Percentiles rank a stretch among this genome's conserved stretches.
These are phyloP conservation scores for Nicator chloris DNA, from an alignment of 2,113 vertebrate species.

Conservation along the genomic window DNA sequence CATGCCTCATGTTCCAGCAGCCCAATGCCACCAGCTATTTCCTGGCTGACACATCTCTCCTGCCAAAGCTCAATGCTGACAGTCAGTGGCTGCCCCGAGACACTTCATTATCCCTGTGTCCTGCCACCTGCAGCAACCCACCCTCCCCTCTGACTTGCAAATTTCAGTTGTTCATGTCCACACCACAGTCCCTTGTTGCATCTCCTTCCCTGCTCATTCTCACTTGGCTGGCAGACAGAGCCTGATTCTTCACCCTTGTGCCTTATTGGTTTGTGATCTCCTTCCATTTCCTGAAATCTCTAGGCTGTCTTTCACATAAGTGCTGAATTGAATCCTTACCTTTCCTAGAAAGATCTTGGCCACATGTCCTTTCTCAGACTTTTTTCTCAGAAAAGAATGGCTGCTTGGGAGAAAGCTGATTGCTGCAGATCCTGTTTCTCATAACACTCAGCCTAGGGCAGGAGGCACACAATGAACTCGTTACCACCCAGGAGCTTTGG, in stretches of 20 bases:
- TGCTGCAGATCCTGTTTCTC: neutral
- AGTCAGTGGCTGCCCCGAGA: neutral
- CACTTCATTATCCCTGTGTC: neutral
- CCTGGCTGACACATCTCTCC: neutral
- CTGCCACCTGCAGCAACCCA: neutral
- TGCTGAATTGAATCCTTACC: neutral
- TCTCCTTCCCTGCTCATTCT: neutral
- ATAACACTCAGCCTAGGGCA: neutral
- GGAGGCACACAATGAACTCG: neutral
- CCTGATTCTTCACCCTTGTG: neutral
- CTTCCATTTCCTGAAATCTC: neutral
- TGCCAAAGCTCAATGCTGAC: neutral
- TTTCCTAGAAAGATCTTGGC: neutral
- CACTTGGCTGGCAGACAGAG: neutral
- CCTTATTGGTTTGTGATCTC: fast-evolving
- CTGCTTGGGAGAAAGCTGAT: neutral
- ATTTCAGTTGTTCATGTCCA: neutral
- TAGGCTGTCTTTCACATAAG: neutral
- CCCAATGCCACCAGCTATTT: neutral
- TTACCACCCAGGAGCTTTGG: neutral
- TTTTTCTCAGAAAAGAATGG: neutral
- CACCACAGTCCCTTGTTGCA: neutral
- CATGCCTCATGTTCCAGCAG: neutral
- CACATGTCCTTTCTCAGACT: neutral
- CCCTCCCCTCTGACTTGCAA: neutral